Evolutionary conservation across 92 coral and sea anemone species (phyloP), one percentile per base, ranked within the genome.

Genomic region (Actinostola sp.): DNA sequence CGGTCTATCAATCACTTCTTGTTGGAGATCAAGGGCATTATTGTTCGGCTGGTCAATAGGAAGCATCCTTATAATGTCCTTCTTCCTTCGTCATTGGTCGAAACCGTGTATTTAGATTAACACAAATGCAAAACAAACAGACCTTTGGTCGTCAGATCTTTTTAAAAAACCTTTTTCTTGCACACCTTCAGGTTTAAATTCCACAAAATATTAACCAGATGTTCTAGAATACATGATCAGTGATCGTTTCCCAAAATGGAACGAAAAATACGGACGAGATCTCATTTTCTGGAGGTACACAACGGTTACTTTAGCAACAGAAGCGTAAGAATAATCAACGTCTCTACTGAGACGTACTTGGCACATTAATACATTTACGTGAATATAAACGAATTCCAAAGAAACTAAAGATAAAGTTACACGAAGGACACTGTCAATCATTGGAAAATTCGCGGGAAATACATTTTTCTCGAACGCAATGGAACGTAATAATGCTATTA

Each of bases 11-110:
- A 71, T 71, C 62, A 35, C 39, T 57, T 71, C 66, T 55, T 58
- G 77, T 55, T 42, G 62, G 34, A 58, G 77, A 71, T 55, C 66
- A 71, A 56, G 77, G 43, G 66, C 44, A 58, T 71, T 57, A 55
- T 71, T 71, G 77, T 71, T 42, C 14, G 24, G 7, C 38, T 39
- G 63, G 21, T 71, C 66, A 71, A 71, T 55, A 19, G 52, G 26
- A 71, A 58, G 28, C 29, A 71, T 53, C 21, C 53, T 27, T 58
- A 2, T 39, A 12, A 55, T 71, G 34, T 36, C 10, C 32, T 11
- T 24, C 26, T 36, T 12, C 4, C 24, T 4, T 25, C 12, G 50
- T 26, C 33, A 68, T 68, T 68, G 74, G 74, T 19, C 43, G 45
- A 68, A 42, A 21, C 13, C 33, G 31, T 50, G 58, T 50, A 68